Conservation (phyloP, 2,797 vertebrate species). For the Poecilia gillii region DNA sequence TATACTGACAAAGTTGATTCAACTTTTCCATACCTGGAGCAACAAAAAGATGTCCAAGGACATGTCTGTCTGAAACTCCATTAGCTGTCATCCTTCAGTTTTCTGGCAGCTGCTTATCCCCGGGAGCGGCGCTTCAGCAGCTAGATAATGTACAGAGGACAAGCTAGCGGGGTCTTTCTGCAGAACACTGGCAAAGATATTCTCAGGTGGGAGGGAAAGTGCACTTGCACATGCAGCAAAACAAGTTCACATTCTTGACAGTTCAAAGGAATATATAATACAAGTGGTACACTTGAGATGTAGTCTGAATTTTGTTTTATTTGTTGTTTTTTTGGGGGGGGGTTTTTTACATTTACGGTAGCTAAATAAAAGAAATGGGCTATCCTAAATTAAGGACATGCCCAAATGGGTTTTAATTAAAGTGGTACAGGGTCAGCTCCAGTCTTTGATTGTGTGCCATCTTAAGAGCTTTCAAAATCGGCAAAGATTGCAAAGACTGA, state of each 20-base stretch:
- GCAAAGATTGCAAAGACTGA: background rate
- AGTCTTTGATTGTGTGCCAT: background rate
- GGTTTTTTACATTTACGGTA: background rate
- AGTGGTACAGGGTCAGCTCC: background rate
- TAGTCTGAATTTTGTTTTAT: background rate
- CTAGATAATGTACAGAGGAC: slow-evolving; percentile 21
- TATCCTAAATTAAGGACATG: background rate
- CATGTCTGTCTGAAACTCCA: slow-evolving; percentile 32
- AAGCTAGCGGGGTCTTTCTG: slow-evolving; percentile 25
- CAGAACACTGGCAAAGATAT: slow-evolving; percentile 14
- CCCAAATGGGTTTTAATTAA: background rate
- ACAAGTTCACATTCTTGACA: background rate
- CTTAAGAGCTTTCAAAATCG: background rate
- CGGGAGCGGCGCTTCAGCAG: slow-evolving; percentile 17
- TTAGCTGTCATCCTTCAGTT: slow-evolving; percentile 29
- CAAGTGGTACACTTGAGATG: background rate
- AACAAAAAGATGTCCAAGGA: slow-evolving; percentile 28
- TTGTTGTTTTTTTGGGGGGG: too few relatives aligned
- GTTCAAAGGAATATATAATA: background rate
- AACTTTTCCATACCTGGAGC: slow-evolving; percentile 7
- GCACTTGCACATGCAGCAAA: background rate
- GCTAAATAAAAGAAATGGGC: slow-evolving; percentile 17
- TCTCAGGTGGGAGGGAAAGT: background rate
- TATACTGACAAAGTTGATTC: background rate
- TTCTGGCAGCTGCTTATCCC: slow-evolving; percentile 32